Percentiles rank a stretch among this genome's conserved stretches.
These are phyloP conservation scores for Heliocidaris tuberculata DNA, from an alignment of 35 echinoderm and acorn worm species.

Conservation along the genomic window DNA sequence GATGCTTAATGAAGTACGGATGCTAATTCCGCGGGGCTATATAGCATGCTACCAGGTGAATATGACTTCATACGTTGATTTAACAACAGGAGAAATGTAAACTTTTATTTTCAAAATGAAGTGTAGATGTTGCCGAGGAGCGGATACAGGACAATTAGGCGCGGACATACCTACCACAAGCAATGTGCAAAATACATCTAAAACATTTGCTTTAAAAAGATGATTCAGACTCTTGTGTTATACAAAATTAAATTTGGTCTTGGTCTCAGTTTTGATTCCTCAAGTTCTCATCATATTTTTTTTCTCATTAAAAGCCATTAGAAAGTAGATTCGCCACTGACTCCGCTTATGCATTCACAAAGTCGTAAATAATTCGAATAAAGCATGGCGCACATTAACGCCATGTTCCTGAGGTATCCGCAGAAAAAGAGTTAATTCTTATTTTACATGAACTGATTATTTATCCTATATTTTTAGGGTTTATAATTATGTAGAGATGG, in stretches of 20 bases:
- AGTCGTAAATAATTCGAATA: no score
- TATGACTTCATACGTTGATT: slow-evolving; percentile 1
- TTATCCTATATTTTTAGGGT: no score
- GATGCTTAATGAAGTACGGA: slow-evolving; percentile 10
- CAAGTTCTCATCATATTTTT: no score
- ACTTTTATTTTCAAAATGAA: neutral
- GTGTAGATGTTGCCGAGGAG: neutral
- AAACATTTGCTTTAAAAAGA: neutral
- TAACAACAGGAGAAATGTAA: neutral
- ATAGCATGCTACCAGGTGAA: neutral
- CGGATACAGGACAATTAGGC: neutral
- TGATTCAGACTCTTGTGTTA: neutral
- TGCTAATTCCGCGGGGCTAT: neutral
- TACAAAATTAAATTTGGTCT: neutral
- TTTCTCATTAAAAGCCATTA: no score
- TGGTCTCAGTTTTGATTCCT: no score
- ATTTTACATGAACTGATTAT: no score
- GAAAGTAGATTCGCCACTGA: no score
- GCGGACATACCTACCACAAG: neutral
- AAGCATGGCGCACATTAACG: no score
- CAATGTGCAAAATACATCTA: neutral
- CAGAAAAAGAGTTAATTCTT: no score
- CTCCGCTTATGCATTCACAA: no score
- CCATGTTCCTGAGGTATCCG: no score
- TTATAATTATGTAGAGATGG: no score